These are phyloP conservation scores for Kryptolebias ocellatus DNA, from an alignment of 2,797 vertebrate species.

Conservation along the genomic window DNA sequence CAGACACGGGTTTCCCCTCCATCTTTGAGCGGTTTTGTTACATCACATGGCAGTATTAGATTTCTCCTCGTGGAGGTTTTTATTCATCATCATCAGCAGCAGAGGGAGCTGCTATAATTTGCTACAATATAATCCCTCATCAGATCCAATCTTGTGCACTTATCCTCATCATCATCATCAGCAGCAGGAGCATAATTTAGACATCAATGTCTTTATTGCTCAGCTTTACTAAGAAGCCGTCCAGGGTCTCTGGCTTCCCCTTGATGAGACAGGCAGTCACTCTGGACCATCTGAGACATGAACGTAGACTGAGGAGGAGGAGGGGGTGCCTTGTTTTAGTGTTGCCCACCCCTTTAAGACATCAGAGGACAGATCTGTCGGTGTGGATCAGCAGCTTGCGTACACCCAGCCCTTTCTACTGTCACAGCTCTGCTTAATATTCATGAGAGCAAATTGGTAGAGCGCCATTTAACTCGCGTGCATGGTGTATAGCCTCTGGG, in stretches of 20 bases:
- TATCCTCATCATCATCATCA: constrained; percentile 66
- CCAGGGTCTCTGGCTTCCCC: constrained; percentile 62
- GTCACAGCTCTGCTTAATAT: constrained; percentile 84
- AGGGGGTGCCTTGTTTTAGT: constrained; percentile 60
- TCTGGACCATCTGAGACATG: constrained; percentile 80
- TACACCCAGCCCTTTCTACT: constrained; percentile 76
- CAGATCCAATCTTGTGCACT: constrained; percentile 67
- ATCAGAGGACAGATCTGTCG: constrained; percentile 85
- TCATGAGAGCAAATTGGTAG: constrained; percentile 95
- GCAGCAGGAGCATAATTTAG: constrained; percentile 76
- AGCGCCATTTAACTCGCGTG: constrained; percentile 88
- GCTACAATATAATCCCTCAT: constrained; percentile 65
- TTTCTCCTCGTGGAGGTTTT: constrained; percentile 47
- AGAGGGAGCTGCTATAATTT: constrained; percentile 78
- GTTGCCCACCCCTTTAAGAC: constrained; percentile 69
- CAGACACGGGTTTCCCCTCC: constrained; percentile 24
- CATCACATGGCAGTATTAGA: constrained; percentile 43
- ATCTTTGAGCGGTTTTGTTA: constrained; percentile 15
- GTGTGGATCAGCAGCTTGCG: constrained; percentile 78
- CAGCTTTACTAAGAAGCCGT: constrained; percentile 65
- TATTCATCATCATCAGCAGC: constrained; percentile 66
- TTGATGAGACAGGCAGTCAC: constrained; percentile 79
- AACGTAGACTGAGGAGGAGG: constrained; percentile 57
- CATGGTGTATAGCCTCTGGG: constrained; percentile 82
- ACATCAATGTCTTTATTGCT: constrained; percentile 76